A percentile compares a stretch with the other conserved stretches of the same genome.
phyloP scores from a whole-genome alignment of 2,888 invertebrate genomes.

The Hyles lineata region DNA sequence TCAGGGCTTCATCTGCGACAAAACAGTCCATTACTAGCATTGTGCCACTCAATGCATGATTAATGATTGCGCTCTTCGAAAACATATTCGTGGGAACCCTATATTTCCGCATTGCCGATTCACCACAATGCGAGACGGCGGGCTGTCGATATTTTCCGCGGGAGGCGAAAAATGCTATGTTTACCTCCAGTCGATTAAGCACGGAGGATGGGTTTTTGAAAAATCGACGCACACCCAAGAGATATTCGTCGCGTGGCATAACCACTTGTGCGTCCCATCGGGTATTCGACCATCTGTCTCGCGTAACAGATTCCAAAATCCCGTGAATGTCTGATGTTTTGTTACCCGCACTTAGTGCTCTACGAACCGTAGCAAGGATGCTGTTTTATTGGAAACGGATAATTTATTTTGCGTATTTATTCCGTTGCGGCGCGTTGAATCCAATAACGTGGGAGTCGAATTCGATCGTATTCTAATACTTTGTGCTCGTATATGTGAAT shows the following conservation, averaged over 20 bases:
- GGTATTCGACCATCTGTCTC: conserved; percentile 44
- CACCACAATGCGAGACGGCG: conserved; percentile 62
- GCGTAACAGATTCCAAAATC: neutral
- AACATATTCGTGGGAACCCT: conserved; percentile 77
- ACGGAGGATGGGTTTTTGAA: conserved; percentile 72
- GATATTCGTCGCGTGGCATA: conserved; percentile 65
- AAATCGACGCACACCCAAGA: conserved; percentile 65
- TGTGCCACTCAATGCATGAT: conserved; percentile 81
- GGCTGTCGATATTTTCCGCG: conserved; percentile 74
- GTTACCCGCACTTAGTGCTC: conserved; percentile 52
- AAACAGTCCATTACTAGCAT: conserved; percentile 74
- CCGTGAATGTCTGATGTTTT: neutral
- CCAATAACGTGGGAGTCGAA: conserved; percentile 74
- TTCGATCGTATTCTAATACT: conserved; percentile 17
- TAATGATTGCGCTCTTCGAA: conserved; percentile 71
- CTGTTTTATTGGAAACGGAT: conserved; percentile 82
- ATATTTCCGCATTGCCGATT: conserved; percentile 56
- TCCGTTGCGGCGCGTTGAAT: conserved; percentile 68
- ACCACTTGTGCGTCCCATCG: conserved; percentile 34
- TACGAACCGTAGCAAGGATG: conserved; percentile 66
- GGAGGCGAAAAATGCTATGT: conserved; percentile 78
- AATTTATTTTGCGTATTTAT: conserved; percentile 83
- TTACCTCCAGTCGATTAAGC: conserved; percentile 82
- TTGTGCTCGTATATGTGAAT: neutral
- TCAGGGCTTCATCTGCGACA: conserved; percentile 64